Evolutionary conservation across 1,140 invertebrate genomes (phyloP).

Genomic region (Heliconius congener): DNA sequence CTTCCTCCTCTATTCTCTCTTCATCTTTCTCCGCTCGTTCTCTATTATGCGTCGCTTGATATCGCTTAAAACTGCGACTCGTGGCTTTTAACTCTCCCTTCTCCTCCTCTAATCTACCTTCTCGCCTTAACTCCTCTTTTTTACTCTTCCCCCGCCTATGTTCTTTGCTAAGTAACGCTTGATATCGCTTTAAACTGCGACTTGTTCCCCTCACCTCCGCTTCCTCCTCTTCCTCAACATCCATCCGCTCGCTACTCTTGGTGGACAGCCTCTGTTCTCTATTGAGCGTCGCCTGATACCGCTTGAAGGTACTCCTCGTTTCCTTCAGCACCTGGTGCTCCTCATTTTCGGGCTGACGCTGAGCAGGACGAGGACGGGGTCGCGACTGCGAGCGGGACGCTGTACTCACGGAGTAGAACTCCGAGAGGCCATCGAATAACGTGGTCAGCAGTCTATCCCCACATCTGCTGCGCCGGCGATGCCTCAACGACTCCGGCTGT

Average conservation of each 20-base stretch:
- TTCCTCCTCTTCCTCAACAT: background rate
- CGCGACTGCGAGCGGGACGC: slow-evolving; percentile 70
- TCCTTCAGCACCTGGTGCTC: slow-evolving; percentile 67
- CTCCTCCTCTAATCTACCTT: no score
- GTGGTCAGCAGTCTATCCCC: slow-evolving; percentile 84
- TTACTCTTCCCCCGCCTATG: no score
- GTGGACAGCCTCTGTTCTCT: slow-evolving; percentile 13
- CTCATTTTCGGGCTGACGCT: slow-evolving; percentile 33
- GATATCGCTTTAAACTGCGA: no score
- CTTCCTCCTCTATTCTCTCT: background rate
- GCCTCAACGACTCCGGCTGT: slow-evolving; percentile 55
- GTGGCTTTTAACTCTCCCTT: no score
- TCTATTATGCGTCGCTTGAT: no score
- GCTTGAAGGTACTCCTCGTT: slow-evolving; percentile 72
- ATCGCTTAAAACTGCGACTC: no score
- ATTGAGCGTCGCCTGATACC: slow-evolving; percentile 62
- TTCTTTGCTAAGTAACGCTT: no score
- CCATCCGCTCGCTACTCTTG: background rate
- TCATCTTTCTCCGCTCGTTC: no score
- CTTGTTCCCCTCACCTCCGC: slow-evolving; percentile 14
- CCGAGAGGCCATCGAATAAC: slow-evolving; percentile 92
- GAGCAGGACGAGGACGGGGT: slow-evolving; percentile 61
- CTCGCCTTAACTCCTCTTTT: no score
- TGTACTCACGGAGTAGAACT: slow-evolving; percentile 88
- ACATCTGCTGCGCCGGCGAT: slow-evolving; percentile 54